These are phyloP conservation scores for Pomatorhinus ruficollis DNA, from an alignment of 2,113 vertebrate genomes.

Conservation along the genomic window DNA sequence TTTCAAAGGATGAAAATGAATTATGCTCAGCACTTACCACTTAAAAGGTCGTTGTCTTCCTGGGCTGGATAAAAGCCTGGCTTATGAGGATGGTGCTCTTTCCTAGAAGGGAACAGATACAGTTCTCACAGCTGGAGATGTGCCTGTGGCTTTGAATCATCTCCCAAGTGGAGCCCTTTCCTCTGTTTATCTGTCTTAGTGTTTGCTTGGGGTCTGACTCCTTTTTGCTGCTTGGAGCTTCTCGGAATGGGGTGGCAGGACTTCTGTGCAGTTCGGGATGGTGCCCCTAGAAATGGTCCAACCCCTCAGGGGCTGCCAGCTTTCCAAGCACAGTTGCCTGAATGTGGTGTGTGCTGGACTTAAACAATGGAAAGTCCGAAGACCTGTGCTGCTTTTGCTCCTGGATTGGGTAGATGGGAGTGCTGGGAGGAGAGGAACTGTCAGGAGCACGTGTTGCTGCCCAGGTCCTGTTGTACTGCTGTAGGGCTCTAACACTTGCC, in stretches of 20 bases:
- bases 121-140: background rate
- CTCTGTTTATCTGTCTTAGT: background rate
- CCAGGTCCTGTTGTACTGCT: background rate
- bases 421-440: background rate
- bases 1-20: background rate
- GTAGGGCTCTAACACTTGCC: fast-evolving
- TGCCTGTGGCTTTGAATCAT: background rate
- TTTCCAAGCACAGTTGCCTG: background rate
- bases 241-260: background rate
- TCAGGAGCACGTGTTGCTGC: background rate
- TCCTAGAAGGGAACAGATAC: background rate
- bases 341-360: background rate
- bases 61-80: background rate
- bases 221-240: background rate
- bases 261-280: background rate
- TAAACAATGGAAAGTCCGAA: background rate
- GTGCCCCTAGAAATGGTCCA: background rate
- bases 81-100: fast-evolving
- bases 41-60: background rate
- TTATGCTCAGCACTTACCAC: background rate
- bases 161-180: background rate
- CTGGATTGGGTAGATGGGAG: background rate
- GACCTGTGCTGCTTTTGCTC: background rate
- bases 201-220: background rate
- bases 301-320: background rate